Evolutionary conservation across 2,888 invertebrate genomes (phyloP).

Genomic region (Volucella bombylans): DNA sequence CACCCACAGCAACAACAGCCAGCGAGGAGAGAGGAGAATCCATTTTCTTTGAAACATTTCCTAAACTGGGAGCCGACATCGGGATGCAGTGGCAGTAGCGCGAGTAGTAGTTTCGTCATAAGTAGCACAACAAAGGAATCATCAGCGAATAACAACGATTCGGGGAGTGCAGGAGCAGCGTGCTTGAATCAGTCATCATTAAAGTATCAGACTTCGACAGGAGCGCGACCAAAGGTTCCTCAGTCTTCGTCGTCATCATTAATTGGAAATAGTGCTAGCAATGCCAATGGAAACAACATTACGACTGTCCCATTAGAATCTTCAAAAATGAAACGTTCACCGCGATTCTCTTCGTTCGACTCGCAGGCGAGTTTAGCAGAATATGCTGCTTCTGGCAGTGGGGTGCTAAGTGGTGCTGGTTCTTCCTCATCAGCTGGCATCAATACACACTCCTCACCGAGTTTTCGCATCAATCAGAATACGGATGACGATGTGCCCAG

Average conservation of each 20-base stretch:
- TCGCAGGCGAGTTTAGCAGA: constrained; percentile 83
- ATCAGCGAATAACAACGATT: constrained; percentile 53
- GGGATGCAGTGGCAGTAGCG: constrained; percentile 60
- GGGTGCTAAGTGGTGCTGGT: constrained; percentile 50
- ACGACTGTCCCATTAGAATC: constrained; percentile 73
- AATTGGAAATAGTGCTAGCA: constrained; percentile 65
- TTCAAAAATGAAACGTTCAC: constrained; percentile 82
- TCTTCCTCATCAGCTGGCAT: constrained; percentile 72
- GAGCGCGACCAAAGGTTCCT: constrained; percentile 90
- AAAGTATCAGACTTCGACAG: constrained; percentile 83
- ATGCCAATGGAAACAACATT: constrained; percentile 61
- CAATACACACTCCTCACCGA: constrained; percentile 71
- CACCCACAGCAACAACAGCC: constrained; percentile 36
- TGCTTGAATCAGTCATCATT: constrained; percentile 34
- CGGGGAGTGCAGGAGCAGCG: constrained; percentile 8
- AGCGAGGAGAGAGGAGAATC: constrained; percentile 83
- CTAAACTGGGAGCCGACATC: constrained; percentile 85
- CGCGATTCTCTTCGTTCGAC: constrained; percentile 82
- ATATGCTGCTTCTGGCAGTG: constrained; percentile 75
- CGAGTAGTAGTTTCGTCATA: constrained; percentile 61
- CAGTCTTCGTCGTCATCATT: constrained; percentile 80
- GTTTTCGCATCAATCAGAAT: constrained; percentile 62
- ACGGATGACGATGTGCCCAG: constrained; percentile 50
- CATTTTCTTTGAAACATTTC: too few species aligned
- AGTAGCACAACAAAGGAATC: constrained; percentile 61